Evolutionary conservation across 2,113 vertebrate genomes (phyloP).

Genomic region (Macheiramphus alcinus): DNA sequence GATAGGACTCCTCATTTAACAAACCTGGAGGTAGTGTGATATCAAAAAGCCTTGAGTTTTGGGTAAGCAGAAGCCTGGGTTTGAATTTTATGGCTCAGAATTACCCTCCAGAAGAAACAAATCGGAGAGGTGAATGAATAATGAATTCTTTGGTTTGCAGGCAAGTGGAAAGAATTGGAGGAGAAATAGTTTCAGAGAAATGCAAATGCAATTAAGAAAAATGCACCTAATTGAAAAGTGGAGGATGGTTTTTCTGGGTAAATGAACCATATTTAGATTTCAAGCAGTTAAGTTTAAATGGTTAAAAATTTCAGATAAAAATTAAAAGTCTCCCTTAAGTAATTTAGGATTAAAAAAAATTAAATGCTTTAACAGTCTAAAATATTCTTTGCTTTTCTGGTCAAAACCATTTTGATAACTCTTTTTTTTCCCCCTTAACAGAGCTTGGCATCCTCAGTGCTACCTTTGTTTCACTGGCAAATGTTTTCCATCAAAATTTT

Average conservation of each 20-base stretch:
- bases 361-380: neutral
- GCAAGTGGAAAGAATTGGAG: neutral
- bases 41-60: constrained; percentile 33
- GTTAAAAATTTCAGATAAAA: neutral
- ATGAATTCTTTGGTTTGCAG: constrained; percentile 9
- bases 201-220: neutral
- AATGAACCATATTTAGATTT: neutral
- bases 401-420: neutral
- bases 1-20: constrained; percentile 14
- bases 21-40: constrained; percentile 38
- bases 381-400: neutral
- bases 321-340: neutral
- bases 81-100: neutral
- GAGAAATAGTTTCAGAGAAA: neutral
- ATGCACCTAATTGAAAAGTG: neutral
- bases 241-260: neutral
- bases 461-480: neutral
- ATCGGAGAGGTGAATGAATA: neutral
- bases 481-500: neutral
- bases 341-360: neutral
- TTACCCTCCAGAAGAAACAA: constrained; percentile 15
- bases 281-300: neutral
- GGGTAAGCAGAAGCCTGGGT: neutral
- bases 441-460: neutral
- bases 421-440: neutral